Conservation (phyloP, 1,140 invertebrate species). For the Nephila pilipes region DNA sequence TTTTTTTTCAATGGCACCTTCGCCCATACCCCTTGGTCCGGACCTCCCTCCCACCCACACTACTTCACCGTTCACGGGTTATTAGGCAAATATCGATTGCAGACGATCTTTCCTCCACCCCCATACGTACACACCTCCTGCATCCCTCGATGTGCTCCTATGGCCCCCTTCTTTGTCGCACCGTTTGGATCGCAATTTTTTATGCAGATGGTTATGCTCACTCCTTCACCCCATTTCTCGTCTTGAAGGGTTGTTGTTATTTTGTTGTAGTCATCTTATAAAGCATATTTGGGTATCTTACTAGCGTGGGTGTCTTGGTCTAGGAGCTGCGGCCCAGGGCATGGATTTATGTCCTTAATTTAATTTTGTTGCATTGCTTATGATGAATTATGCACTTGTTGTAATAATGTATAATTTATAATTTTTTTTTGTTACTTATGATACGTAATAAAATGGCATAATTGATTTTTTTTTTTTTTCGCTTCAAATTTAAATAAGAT, state of each 20-base stretch:
- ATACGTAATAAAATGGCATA: too few species aligned
- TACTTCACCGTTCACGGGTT: constrained; percentile 53
- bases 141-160: background rate
- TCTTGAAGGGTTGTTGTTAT: background rate
- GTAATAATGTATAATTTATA: too few species aligned
- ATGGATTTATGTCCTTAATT: background rate
- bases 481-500: too few species aligned
- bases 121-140: background rate
- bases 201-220: constrained; percentile 25
- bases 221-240: background rate
- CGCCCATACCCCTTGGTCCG: constrained; percentile 44
- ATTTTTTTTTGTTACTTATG: too few species aligned
- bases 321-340: too few species aligned
- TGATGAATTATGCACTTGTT: background rate
- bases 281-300: background rate
- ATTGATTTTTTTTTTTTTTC: too few species aligned
- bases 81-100: constrained; percentile 74
- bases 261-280: background rate
- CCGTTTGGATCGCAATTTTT: constrained; percentile 13
- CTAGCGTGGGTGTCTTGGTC: too few species aligned
- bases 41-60: constrained; percentile 32
- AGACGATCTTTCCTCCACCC: constrained; percentile 2
- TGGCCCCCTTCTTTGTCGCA: background rate
- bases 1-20: constrained; percentile 54
- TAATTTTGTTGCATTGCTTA: background rate